Evolutionary conservation across 2,113 vertebrate genomes (phyloP).

Genomic region (Vulpes ferrilata): DNA sequence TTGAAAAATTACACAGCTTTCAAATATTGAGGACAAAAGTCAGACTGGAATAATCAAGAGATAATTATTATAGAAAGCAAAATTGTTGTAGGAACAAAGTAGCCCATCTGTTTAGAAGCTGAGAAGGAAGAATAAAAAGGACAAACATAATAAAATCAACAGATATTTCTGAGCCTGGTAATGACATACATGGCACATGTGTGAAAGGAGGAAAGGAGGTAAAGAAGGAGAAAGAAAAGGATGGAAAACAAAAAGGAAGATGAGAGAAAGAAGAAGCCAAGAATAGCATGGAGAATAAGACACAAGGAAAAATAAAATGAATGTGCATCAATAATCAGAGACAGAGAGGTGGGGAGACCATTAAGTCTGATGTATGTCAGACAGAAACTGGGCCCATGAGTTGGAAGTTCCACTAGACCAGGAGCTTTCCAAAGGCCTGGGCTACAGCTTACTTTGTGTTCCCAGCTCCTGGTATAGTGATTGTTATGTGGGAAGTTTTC

Average conservation of each 20-base stretch:
- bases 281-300: not conserved
- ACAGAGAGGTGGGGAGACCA: not conserved
- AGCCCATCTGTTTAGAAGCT: slow-evolving; percentile 1
- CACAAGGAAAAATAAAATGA: not conserved
- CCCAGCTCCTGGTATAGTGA: not conserved
- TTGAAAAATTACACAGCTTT: not conserved
- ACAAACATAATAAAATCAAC: not conserved
- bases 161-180: not conserved
- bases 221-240: not conserved
- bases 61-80: slow-evolving; percentile 11
- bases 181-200: not conserved
- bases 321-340: not conserved
- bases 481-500: not conserved
- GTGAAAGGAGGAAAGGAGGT: not conserved
- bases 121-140: not conserved
- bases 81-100: not conserved
- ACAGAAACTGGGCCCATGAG: not conserved
- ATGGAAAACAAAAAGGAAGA: not conserved
- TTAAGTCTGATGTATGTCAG: not conserved
- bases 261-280: not conserved
- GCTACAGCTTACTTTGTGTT: not conserved
- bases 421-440: not conserved
- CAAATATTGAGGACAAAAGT: not conserved
- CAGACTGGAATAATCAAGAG: not conserved
- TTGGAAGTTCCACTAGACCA: not conserved